Base-by-base conservation (phyloP, 2,797 vertebrate species). In the Squalus acanthias region DNA sequence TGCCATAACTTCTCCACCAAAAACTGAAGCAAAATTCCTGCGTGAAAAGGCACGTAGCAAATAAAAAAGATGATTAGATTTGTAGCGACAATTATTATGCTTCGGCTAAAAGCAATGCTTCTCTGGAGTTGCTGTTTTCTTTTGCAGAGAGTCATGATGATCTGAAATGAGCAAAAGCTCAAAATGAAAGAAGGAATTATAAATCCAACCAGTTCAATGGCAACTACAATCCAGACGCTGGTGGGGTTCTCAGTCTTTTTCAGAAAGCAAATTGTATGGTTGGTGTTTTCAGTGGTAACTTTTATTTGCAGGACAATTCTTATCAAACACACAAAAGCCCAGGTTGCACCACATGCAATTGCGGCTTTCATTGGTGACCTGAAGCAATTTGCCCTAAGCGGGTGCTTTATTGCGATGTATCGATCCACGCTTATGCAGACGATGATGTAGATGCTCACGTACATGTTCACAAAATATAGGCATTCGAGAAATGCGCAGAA, bases 391-490 rank as follows among this genome's bases (percentile, higher is more conserved):
- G 96, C 95, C 17, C 79, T 96, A 88, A 98, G 92, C 0, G 98
- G 98, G 96, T 98, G 98, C 96, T 79, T 97, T 76, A 98, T 74
- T 0, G 63, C 82, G 39, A 98, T 22, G 95, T 97, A 98, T 65
- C 98, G 97, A 2, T 98, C 98, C 70, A 97, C 29, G 22, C 98
- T 98, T 97, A 98, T 98, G 96, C 97, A 97, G 1, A 96, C 96
- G 2, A 97, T 97, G n/a, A 97, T 98, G 96, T 97, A 33, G 85
- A 98, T 98, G 97, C 98, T 98, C 96, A 97, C 96, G 53, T 98
- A 98, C 98, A 98, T 98, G 97, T 98, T 98, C 93, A 96, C n/a
- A 96, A 69, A 98, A 96, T 98, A 98, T 53, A 26, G 50, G 33
- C 0, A 96, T 0, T 98, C 95, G 2, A 98, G 97, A 87, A 98